These are phyloP conservation scores for Pteromalus puparum DNA, from an alignment of 1,140 invertebrate species.

Conservation along the genomic window DNA sequence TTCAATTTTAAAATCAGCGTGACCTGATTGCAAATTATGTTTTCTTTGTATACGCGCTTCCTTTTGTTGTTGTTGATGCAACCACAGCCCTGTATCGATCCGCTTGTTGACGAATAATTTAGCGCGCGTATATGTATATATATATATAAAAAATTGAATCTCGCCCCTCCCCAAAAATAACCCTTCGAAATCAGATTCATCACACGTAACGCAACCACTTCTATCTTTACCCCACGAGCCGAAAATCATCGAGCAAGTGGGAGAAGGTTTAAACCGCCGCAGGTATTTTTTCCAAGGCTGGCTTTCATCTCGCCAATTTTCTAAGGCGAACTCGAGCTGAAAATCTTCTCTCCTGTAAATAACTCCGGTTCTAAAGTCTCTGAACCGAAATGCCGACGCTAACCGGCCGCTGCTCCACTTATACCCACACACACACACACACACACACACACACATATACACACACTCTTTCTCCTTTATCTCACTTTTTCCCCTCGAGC, in stretches of 20 bases:
- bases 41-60: not conserved
- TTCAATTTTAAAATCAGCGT: not conserved
- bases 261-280: not conserved
- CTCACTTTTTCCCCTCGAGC: slow-evolving; percentile 5
- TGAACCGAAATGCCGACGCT: slow-evolving; percentile 8
- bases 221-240: no score
- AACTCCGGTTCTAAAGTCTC: not conserved
- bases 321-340: slow-evolving; percentile 21
- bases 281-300: not conserved
- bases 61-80: not conserved
- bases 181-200: no score
- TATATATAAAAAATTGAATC: no score
- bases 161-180: no score
- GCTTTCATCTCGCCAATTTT: not conserved
- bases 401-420: not conserved
- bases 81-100: no score
- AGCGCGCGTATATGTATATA: no score
- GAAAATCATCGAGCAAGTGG: not conserved
- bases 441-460: not conserved
- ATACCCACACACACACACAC: not conserved
- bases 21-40: not conserved
- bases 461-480: not conserved
- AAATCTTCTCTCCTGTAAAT: slow-evolving; percentile 40
- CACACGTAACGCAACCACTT: no score
- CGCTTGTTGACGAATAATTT: not conserved